Evolutionary conservation across 2,113 vertebrate species (phyloP).

Genomic region (Craseonycteris thonglongyai): DNA sequence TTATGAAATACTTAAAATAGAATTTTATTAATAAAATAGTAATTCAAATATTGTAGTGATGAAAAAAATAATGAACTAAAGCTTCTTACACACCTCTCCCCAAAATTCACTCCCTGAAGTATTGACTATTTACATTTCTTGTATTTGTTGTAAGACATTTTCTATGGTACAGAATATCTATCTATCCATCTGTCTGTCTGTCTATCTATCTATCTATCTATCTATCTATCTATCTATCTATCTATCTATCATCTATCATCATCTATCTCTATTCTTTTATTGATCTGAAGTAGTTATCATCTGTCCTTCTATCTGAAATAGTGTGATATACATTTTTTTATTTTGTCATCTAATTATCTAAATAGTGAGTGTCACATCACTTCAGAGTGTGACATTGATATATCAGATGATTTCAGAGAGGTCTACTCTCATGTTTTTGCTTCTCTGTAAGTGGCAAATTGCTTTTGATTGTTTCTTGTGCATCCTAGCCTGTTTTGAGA

Average conservation of each 20-base stretch:
- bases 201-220: not conserved
- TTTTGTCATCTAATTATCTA: not conserved
- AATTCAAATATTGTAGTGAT: not conserved
- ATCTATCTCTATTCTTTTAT: no score
- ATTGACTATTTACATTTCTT: not conserved
- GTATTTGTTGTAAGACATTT: not conserved
- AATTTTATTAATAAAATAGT: not conserved
- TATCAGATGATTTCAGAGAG: not conserved
- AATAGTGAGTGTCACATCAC: not conserved
- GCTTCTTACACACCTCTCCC: not conserved
- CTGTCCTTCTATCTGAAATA: not conserved
- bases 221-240: not conserved
- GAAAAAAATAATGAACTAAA: conserved; percentile 1
- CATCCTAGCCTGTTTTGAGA: not conserved
- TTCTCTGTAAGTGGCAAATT: not conserved
- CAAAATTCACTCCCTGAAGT: not conserved
- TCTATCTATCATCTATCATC: no score
- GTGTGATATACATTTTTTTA: not conserved
- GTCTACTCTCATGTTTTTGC: not conserved
- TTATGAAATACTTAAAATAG: not conserved
- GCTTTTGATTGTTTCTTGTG: not conserved
- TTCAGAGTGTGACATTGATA: not conserved
- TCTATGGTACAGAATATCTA: not conserved
- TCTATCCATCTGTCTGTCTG: not conserved
- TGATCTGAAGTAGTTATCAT: not conserved